These are phyloP conservation scores for Phymastichus coffea DNA, from an alignment of 1,140 invertebrate species.

Conservation along the genomic window DNA sequence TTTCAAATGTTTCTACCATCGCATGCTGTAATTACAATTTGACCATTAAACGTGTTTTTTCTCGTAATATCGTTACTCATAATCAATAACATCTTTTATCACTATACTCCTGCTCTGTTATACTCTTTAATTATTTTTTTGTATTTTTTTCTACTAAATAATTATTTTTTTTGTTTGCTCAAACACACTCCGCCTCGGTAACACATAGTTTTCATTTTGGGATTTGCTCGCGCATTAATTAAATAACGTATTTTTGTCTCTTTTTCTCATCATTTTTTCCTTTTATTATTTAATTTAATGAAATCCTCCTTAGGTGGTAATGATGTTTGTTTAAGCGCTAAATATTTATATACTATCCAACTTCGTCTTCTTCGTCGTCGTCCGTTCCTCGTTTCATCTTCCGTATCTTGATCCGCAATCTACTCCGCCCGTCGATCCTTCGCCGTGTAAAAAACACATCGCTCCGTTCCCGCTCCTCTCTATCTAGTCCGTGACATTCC, in stretches of 20 bases:
- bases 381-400: constrained; percentile 5
- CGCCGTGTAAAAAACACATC: not conserved
- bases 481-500: not conserved
- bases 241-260: constrained; percentile 37
- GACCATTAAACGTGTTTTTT: constrained; percentile 18
- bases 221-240: constrained; percentile 30
- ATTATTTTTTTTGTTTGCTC: constrained; percentile 4
- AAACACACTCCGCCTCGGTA: constrained; percentile 5
- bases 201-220: constrained; percentile 23
- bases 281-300: constrained; percentile 30
- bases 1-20: constrained; percentile 35
- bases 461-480: constrained; percentile 3
- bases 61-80: constrained; percentile 10
- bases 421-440: not conserved
- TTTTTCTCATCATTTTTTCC: constrained; percentile 34
- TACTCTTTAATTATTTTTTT: constrained; percentile 37
- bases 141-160: constrained; percentile 40
- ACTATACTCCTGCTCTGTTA: constrained; percentile 12
- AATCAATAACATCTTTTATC: constrained; percentile 32
- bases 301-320: constrained; percentile 24
- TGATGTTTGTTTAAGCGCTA: constrained; percentile 26
- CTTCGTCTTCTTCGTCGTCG: constrained; percentile 7
- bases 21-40: constrained; percentile 31
- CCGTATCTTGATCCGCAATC: not conserved
- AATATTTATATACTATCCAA: constrained; percentile 34